Evolutionary conservation across 2,888 invertebrate species (phyloP).

Genomic region (Antheraea yamamai): DNA sequence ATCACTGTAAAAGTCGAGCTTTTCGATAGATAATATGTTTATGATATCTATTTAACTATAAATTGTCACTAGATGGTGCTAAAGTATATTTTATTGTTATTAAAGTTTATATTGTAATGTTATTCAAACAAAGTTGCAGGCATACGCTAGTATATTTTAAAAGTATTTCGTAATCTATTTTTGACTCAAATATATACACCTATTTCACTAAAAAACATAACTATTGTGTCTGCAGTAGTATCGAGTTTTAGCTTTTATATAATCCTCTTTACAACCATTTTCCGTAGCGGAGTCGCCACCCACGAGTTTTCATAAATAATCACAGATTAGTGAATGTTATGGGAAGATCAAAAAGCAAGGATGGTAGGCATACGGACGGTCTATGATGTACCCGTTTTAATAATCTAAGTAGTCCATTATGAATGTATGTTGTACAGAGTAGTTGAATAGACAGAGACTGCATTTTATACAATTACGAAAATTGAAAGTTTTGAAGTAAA

Average conservation of each 20-base stretch:
- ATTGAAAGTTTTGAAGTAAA: too few relatives aligned
- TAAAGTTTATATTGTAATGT: too few relatives aligned
- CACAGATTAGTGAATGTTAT: constrained; percentile 44
- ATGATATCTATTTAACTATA: too few relatives aligned
- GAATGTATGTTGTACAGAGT: constrained; percentile 34
- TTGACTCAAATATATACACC: not conserved
- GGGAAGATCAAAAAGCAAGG: constrained; percentile 45
- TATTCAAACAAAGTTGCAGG: too few relatives aligned
- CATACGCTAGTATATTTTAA: not conserved
- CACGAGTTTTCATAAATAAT: constrained; percentile 58
- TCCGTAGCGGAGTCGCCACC: constrained; percentile 40
- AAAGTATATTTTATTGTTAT: too few relatives aligned
- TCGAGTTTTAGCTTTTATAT: constrained; percentile 26
- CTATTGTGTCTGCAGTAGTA: constrained; percentile 19
- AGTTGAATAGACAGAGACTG: constrained; percentile 27
- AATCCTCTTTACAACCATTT: constrained; percentile 35
- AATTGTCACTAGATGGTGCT: too few relatives aligned
- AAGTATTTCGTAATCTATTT: not conserved
- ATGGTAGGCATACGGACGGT: constrained; percentile 33
- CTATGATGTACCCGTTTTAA: constrained; percentile 42
- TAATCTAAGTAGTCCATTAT: constrained; percentile 56
- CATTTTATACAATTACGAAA: not conserved
- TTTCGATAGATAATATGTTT: too few relatives aligned
- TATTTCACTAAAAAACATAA: not conserved
- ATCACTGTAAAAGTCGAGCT: too few relatives aligned